Evolutionary conservation across 1,140 invertebrate genomes (phyloP).

Genomic region (Colletes latitarsis): DNA sequence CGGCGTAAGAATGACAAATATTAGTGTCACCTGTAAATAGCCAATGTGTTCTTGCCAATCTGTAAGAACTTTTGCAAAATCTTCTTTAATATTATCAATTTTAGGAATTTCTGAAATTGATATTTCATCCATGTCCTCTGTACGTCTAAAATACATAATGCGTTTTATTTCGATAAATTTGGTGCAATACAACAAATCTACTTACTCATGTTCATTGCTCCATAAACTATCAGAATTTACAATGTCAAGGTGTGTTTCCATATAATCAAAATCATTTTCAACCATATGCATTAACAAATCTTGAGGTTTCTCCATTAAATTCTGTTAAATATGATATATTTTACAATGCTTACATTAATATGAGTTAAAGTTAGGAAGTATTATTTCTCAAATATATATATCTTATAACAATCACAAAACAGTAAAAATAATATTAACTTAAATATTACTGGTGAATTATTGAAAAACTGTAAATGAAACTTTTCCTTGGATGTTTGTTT

Average conservation of each 20-base stretch:
- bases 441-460: background rate
- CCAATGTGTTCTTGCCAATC: slow-evolving; percentile 79
- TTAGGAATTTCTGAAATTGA: slow-evolving; percentile 68
- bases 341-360: slow-evolving; percentile 1
- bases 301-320: slow-evolving; percentile 64
- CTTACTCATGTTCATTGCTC: slow-evolving; percentile 72
- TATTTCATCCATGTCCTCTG: slow-evolving; percentile 68
- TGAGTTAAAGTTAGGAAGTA: background rate
- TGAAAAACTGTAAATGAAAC: background rate
- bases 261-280: slow-evolving; percentile 71
- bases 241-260: slow-evolving; percentile 60
- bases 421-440: background rate
- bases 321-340: slow-evolving; percentile 54
- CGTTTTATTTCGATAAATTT: background rate
- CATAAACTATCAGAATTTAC: slow-evolving; percentile 61
- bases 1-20: background rate
- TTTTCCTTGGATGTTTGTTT: background rate
- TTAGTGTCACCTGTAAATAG: slow-evolving; percentile 68
- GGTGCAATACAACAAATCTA: background rate
- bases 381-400: background rate
- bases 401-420: too few relatives aligned
- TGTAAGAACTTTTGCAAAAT: slow-evolving; percentile 77
- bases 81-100: slow-evolving; percentile 73
- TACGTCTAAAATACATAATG: slow-evolving; percentile 57
- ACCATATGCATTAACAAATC: slow-evolving; percentile 66